Percentiles rank a stretch among this genome's conserved stretches.
These are phyloP conservation scores for Tringa solitaria DNA, from an alignment of 2,113 vertebrate genomes.

Conservation along the genomic window DNA sequence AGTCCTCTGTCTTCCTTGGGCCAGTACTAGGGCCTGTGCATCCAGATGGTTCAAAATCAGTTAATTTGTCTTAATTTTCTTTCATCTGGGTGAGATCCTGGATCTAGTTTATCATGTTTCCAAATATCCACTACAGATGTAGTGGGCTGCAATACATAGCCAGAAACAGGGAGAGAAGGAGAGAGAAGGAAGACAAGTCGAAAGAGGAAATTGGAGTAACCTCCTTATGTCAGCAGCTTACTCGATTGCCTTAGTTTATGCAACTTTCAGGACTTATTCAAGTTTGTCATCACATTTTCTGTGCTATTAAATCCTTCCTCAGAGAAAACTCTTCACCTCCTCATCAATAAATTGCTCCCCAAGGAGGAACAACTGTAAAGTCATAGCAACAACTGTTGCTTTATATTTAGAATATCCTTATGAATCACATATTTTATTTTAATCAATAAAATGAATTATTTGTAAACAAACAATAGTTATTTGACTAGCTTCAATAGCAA, in stretches of 20 bases:
- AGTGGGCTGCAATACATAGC: background rate
- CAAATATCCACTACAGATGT: background rate
- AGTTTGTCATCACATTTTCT: background rate
- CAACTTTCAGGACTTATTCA: background rate
- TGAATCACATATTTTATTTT: background rate
- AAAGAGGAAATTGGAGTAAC: background rate
- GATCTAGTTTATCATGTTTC: background rate
- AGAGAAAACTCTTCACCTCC: background rate
- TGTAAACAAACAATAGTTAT: background rate
- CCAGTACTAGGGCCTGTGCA: background rate
- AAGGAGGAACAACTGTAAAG: background rate
- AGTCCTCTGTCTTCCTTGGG: background rate
- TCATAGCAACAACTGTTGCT: background rate
- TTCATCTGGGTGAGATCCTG: background rate
- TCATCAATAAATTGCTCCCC: background rate
- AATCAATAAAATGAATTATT: background rate
- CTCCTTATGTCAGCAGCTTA: no score
- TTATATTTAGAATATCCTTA: background rate
- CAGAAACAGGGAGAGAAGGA: background rate
- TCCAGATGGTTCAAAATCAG: background rate
- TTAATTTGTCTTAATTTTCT: background rate
- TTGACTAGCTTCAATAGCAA: background rate
- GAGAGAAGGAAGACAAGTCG: background rate
- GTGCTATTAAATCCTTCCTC: background rate
- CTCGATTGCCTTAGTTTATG: background rate